These are phyloP conservation scores for Lethenteron camtschaticum DNA, from an alignment of 2,113 vertebrate species.

Conservation along the genomic window DNA sequence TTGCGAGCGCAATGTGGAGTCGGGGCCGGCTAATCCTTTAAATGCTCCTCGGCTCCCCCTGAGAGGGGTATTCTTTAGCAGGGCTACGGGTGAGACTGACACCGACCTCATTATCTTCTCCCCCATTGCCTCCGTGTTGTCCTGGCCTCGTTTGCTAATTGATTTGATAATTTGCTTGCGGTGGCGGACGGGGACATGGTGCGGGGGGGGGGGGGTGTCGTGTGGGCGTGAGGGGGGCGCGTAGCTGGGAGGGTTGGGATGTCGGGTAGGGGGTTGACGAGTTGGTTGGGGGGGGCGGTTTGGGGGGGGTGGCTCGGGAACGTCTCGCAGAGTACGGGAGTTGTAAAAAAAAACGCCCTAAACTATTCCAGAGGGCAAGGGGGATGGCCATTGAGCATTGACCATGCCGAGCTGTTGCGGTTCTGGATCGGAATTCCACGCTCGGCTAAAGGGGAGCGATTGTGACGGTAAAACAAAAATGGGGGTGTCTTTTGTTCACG, in stretches of 20 bases:
- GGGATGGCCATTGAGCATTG: slow-evolving; percentile 5
- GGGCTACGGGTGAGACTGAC: background rate
- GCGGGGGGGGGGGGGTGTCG: background rate
- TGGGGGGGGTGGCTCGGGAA: no score
- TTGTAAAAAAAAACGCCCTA: no score
- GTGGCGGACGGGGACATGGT: background rate
- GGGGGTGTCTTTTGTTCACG: background rate
- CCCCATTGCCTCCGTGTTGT: background rate
- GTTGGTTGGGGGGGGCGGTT: no score
- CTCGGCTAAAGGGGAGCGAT: background rate
- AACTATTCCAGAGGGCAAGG: background rate
- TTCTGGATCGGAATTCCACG: background rate
- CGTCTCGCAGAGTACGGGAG: no score
- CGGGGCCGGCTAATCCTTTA: no score
- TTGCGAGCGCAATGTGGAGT: no score
- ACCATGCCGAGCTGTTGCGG: background rate
- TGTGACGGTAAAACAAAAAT: slow-evolving; percentile 4
- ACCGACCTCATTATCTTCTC: slow-evolving; percentile 5
- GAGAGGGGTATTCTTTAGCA: background rate
- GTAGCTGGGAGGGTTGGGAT: no score
- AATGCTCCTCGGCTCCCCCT: no score
- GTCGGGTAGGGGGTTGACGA: no score
- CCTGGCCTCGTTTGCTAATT: slow-evolving; percentile 5
- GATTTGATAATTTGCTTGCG: slow-evolving; percentile 5
- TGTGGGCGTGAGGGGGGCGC: background rate